Conservation (phyloP, 2,888 invertebrate species). For the Parnassius apollo region DNA sequence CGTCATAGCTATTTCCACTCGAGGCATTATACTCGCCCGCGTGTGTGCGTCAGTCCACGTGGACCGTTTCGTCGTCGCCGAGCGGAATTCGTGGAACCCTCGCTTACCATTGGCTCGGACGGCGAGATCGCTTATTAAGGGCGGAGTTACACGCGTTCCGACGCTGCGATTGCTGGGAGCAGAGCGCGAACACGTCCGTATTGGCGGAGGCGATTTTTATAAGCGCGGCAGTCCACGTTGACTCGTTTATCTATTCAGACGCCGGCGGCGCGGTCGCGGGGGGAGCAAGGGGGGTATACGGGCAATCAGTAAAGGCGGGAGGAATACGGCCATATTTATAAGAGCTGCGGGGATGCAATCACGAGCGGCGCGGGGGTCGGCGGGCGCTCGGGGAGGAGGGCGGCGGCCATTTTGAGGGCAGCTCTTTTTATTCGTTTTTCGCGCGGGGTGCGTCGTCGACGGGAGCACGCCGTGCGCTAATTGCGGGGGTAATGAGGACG, state of each 20-base stretch:
- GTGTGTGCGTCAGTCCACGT: conserved; percentile 77
- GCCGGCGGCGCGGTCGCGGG: conserved; percentile 81
- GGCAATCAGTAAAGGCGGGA: conserved; percentile 83
- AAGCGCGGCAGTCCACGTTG: conserved; percentile 80
- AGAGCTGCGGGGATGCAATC: conserved; percentile 82
- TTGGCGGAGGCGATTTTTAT: conserved; percentile 78
- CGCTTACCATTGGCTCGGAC: conserved; percentile 53
- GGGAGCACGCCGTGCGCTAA: conserved; percentile 79
- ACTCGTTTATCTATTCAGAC: conserved; percentile 83
- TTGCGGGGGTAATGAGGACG: conserved; percentile 81
- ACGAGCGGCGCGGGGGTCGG: conserved; percentile 78
- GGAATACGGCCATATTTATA: conserved; percentile 82
- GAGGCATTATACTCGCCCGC: conserved; percentile 75
- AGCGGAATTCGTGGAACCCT: conserved; percentile 62
- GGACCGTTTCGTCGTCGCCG: conserved; percentile 74
- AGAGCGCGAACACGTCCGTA: conserved; percentile 43
- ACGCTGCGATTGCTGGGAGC: conserved; percentile 51
- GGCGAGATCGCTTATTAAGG: conserved; percentile 79
- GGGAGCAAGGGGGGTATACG: conserved; percentile 80
- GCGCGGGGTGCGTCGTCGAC: conserved; percentile 79
- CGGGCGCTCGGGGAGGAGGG: conserved; percentile 71
- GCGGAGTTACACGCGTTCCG: conserved; percentile 77
- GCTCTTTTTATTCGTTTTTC: conserved; percentile 84
- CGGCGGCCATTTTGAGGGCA: conserved; percentile 88
- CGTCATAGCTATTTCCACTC: conserved; percentile 82